A percentile compares a stretch with the other conserved stretches of the same genome.
Evolutionary conservation across 64 coral and sea anemone genomes (phyloP).

Genomic region (Astreopora myriophthalma): DNA sequence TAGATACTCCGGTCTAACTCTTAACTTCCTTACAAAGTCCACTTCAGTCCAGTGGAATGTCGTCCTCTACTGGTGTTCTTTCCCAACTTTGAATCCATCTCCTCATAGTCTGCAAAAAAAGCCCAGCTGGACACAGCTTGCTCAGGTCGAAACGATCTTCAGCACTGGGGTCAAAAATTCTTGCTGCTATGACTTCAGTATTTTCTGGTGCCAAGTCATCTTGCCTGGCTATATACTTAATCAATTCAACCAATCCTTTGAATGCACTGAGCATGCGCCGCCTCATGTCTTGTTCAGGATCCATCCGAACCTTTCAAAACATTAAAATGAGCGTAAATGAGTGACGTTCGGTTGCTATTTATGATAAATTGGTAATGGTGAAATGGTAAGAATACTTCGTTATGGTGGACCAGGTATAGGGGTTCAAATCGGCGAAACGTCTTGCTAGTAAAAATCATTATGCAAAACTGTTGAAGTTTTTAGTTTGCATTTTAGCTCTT

Average conservation of each 20-base stretch:
- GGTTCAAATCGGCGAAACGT: no score
- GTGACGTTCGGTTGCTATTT: no score
- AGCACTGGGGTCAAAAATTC: background rate
- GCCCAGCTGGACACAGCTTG: background rate
- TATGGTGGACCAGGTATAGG: no score
- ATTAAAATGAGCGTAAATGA: background rate
- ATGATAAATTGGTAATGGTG: no score
- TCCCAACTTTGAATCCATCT: background rate
- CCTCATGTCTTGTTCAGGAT: background rate
- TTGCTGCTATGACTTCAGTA: background rate
- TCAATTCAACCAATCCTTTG: background rate
- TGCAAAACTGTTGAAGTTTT: no score
- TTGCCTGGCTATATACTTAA: background rate
- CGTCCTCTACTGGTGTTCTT: background rate
- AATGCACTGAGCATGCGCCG: slow-evolving; percentile 22
- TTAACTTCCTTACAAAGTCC: background rate
- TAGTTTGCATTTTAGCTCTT: no score
- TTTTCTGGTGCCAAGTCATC: background rate
- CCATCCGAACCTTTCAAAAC: background rate
- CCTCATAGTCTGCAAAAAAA: background rate
- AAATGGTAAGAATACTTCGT: no score
- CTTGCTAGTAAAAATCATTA: no score
- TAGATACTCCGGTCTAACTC: no score
- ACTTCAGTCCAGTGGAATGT: background rate
- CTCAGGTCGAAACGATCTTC: background rate